These are phyloP conservation scores for Spea bombifrons DNA, from an alignment of 2,113 vertebrate species.

Conservation along the genomic window DNA sequence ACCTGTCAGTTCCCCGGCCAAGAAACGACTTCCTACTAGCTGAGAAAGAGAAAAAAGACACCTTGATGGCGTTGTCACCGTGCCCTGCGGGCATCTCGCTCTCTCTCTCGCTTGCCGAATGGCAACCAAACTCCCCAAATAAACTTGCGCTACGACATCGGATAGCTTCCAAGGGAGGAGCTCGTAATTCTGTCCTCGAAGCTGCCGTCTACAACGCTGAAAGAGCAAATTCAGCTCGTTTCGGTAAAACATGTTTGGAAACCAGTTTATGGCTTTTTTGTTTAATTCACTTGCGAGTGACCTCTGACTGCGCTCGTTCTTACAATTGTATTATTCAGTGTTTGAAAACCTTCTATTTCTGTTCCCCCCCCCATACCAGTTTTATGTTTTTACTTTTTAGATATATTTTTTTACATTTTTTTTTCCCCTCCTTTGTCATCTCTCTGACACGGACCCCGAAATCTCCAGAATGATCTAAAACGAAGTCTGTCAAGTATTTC, in stretches of 20 bases:
- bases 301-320: too few relatives aligned
- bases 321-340: too few relatives aligned
- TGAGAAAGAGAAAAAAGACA: conserved; percentile 14
- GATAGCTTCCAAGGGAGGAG: neutral
- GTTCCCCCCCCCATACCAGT: too few relatives aligned
- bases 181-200: neutral
- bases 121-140: neutral
- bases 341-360: too few relatives aligned
- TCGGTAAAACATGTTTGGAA: neutral
- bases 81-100: conserved; percentile 12
- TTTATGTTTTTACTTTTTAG: too few relatives aligned
- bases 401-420: too few relatives aligned
- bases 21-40: conserved; percentile 41
- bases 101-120: neutral
- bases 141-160: neutral
- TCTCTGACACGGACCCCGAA: too few relatives aligned
- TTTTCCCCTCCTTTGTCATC: too few relatives aligned
- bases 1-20: conserved; percentile 37
- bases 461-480: too few relatives aligned
- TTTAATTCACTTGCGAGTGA: too few relatives aligned
- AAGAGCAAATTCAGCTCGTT: neutral
- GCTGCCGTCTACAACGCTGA: neutral
- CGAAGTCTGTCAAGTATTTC: too few relatives aligned
- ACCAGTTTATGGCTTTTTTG: too few relatives aligned
- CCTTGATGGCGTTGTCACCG: conserved; percentile 17